Evolutionary conservation across 2,113 vertebrate genomes (phyloP).

Genomic region (Rallus limicola): DNA sequence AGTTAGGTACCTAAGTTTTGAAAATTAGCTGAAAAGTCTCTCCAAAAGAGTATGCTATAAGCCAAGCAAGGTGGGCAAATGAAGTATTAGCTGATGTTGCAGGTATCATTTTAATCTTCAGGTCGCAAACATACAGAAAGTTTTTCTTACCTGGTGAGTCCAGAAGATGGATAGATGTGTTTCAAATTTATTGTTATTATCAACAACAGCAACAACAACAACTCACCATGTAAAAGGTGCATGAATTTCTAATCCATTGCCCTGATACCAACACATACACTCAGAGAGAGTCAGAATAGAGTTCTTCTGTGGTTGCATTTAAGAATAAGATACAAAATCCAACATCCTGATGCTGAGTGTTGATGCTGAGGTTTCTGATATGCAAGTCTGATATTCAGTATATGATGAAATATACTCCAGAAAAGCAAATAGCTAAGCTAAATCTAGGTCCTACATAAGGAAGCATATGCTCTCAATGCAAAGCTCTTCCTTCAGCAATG

Average conservation of each 20-base stretch:
- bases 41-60: not conserved
- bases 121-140: not conserved
- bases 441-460: not conserved
- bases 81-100: not conserved
- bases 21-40: not conserved
- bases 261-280: not conserved
- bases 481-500: not conserved
- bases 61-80: not conserved
- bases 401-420: not conserved
- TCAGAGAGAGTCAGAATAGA: not conserved
- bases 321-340: not conserved
- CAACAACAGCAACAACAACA: not conserved
- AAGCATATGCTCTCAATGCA: not conserved
- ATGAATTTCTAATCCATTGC: not conserved
- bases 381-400: not conserved
- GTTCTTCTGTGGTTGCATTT: not conserved
- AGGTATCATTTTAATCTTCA: not conserved
- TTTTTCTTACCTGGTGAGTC: not conserved
- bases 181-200: not conserved
- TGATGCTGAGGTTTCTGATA: not conserved
- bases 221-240: not conserved
- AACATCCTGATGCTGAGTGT: not conserved
- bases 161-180: not conserved
- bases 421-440: not conserved
- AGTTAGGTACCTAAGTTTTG: not conserved